A percentile compares a stretch with the other conserved stretches of the same genome.
These are phyloP conservation scores for Dolichoris vasculosae DNA, from an alignment of 1,140 invertebrate species.

Conservation along the genomic window DNA sequence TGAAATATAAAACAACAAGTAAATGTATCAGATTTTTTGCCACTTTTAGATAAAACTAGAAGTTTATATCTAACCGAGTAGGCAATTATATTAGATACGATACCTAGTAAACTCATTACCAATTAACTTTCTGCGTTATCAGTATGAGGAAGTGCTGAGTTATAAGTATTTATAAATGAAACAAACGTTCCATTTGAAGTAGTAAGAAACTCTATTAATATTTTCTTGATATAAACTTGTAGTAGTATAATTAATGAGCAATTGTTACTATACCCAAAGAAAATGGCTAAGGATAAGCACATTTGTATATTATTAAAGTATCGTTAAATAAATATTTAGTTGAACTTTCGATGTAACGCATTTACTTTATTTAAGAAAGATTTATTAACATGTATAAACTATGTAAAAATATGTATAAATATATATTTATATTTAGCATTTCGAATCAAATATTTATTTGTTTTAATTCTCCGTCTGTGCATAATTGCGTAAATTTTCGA, in stretches of 20 bases:
- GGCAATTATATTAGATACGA: constrained; percentile 68
- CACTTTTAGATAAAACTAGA: neutral
- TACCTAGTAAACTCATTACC: constrained; percentile 68
- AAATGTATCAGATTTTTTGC: neutral
- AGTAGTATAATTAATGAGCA: neutral
- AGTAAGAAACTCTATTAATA: constrained; percentile 14
- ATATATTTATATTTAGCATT: no score
- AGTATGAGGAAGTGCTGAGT: constrained; percentile 59
- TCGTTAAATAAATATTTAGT: no score
- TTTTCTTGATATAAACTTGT: neutral
- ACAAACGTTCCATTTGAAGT: constrained; percentile 62
- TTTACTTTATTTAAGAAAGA: no score
- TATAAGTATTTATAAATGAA: constrained; percentile 69
- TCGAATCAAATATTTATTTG: no score
- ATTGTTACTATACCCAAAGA: neutral
- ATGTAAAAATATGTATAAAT: no score
- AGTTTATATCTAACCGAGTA: neutral
- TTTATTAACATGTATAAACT: no score
- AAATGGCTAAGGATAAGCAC: neutral
- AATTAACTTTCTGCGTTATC: constrained; percentile 69
- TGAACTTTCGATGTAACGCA: no score
- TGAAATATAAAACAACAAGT: neutral
- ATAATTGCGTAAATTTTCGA: no score
- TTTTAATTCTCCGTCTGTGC: no score
- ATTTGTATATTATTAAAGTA: no score